phyloP scores from a whole-genome alignment of 2,888 invertebrate species.

The Orchesellides sinensis region DNA sequence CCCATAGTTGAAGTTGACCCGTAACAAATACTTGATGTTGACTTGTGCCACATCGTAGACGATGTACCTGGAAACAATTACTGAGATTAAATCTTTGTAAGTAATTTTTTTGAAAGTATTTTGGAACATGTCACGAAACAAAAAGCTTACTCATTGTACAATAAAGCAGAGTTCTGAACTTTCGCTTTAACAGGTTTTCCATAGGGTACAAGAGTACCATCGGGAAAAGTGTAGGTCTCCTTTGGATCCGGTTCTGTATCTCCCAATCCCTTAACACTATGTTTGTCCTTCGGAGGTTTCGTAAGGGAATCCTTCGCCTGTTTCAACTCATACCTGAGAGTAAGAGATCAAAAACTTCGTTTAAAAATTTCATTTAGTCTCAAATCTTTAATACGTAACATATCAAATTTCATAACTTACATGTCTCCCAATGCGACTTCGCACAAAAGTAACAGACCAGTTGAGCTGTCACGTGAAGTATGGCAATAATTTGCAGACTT shows the following conservation, averaged over 20 bases:
- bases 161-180: conserved; percentile 79
- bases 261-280: conserved; percentile 93
- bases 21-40: conserved; percentile 91
- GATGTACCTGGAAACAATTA: conserved; percentile 82
- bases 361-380: neutral
- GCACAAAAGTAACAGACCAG: conserved; percentile 93
- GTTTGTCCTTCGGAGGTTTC: conserved; percentile 88
- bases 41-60: conserved; percentile 98
- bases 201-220: conserved; percentile 88
- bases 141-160: conserved; percentile 91
- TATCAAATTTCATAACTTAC: conserved; percentile 79
- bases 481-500: conserved; percentile 98
- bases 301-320: conserved; percentile 79
- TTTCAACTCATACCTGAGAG: conserved; percentile 84
- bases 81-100: neutral
- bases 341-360: neutral
- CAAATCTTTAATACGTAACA: neutral
- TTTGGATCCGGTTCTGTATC: conserved; percentile 89
- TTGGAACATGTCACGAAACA: no score
- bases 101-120: neutral
- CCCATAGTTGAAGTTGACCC: conserved; percentile 91
- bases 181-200: conserved; percentile 81
- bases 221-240: conserved; percentile 79
- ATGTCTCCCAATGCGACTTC: conserved; percentile 97
- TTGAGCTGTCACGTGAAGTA: conserved; percentile 83